phyloP scores from a whole-genome alignment of 2,113 vertebrate genomes.

The Strigops habroptila region DNA sequence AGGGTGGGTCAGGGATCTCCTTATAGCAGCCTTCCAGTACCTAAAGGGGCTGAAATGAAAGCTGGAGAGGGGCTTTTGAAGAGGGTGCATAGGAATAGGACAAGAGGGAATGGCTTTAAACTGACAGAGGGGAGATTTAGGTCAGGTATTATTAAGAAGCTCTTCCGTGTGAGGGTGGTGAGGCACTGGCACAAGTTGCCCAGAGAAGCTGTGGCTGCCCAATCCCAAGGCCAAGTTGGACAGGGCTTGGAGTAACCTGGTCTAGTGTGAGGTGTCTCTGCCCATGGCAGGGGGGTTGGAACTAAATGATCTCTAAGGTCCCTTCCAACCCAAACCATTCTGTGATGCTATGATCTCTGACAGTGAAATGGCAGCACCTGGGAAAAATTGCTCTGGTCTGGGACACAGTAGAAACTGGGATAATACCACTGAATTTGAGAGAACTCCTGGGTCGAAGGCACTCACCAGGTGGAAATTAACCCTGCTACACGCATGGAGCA shows the following conservation, averaged over 20 bases:
- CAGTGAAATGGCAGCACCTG: too few species aligned
- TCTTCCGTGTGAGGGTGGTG: background rate
- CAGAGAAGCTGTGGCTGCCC: background rate
- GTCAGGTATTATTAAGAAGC: background rate
- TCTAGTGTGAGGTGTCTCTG: background rate
- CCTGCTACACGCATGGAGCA: background rate
- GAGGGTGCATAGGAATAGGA: background rate
- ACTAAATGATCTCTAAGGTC: background rate
- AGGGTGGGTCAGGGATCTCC: background rate
- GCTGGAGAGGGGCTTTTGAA: background rate
- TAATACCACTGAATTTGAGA: too few species aligned
- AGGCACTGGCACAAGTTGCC: background rate
- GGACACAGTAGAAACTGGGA: background rate
- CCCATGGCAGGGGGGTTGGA: background rate
- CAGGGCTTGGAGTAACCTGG: background rate
- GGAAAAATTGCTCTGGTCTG: background rate
- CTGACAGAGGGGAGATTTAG: background rate
- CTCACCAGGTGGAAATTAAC: background rate
- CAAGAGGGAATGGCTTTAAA: background rate
- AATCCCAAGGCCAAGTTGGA: background rate
- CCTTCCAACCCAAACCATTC: background rate
- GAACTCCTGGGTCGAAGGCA: background rate
- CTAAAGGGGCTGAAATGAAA: background rate
- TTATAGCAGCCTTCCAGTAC: background rate
- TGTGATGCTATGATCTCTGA: background rate